These are phyloP conservation scores for Plecturocebus donacophilus DNA, from an alignment of 2,113 vertebrate species.

Conservation along the genomic window DNA sequence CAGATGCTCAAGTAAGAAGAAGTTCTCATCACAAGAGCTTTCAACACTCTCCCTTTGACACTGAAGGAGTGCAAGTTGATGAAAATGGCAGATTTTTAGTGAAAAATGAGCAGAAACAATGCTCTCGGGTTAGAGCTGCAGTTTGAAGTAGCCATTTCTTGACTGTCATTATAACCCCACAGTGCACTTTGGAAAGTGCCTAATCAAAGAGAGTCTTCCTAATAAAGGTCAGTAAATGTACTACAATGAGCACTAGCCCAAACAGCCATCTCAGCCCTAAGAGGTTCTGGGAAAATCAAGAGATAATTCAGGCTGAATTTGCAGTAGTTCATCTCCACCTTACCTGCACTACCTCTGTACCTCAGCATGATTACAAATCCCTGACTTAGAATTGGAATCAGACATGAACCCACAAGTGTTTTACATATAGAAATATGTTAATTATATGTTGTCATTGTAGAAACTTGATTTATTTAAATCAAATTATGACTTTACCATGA, in stretches of 20 bases:
- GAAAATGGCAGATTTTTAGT: not conserved
- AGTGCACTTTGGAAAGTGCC: not conserved
- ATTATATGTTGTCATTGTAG: not conserved
- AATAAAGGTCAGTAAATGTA: not conserved
- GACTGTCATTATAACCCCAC: not conserved
- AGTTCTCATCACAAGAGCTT: not conserved
- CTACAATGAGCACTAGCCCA: not conserved
- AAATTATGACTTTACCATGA: not conserved
- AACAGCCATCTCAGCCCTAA: not conserved
- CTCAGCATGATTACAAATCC: not conserved
- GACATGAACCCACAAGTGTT: not conserved
- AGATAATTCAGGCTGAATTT: not conserved
- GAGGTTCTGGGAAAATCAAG: not conserved
- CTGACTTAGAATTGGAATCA: not conserved
- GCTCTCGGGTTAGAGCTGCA: not conserved
- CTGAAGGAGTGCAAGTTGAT: not conserved
- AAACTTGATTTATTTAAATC: not conserved
- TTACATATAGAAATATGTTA: not conserved
- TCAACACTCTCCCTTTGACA: not conserved
- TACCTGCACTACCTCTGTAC: not conserved
- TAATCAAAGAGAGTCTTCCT: not conserved
- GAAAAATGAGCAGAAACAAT: not conserved
- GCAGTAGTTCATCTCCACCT: not conserved
- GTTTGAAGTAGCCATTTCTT: not conserved
- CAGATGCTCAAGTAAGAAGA: not conserved